Conservation (phyloP, 1,140 invertebrate species). For the Heliconius himera region DNA sequence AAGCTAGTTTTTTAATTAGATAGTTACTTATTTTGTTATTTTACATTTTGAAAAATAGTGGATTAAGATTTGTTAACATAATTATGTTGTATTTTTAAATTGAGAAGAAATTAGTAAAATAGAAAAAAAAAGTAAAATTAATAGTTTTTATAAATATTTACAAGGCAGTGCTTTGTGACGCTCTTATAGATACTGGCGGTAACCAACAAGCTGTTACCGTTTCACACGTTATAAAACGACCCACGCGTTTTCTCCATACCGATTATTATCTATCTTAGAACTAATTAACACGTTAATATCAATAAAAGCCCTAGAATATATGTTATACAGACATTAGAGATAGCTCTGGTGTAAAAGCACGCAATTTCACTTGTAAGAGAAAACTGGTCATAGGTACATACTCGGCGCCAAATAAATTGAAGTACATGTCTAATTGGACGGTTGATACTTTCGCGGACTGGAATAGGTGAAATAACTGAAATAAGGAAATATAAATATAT, state of each 20-base stretch:
- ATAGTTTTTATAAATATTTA: no score
- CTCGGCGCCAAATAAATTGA: slow-evolving; percentile 42
- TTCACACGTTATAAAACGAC: background rate
- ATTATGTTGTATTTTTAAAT: no score
- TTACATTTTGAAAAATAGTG: no score
- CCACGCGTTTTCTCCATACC: background rate
- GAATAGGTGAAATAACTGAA: slow-evolving; percentile 5
- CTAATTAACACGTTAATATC: slow-evolving; percentile 21
- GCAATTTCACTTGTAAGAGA: slow-evolving; percentile 36
- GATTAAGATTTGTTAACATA: no score
- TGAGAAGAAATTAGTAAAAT: no score
- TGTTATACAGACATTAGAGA: background rate
- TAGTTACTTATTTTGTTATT: no score
- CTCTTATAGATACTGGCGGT: no score
- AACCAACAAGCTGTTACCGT: background rate
- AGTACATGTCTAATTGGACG: slow-evolving; percentile 33
- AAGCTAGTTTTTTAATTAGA: no score
- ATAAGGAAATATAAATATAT: no score
- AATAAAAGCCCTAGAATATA: background rate
- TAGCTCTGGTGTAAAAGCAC: slow-evolving; percentile 18
- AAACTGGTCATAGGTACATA: slow-evolving; percentile 25
- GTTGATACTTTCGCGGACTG: slow-evolving; percentile 31
- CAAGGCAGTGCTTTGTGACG: no score
- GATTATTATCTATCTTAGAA: background rate
- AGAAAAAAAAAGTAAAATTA: no score